Evolutionary conservation across 1,140 invertebrate genomes (phyloP).

Genomic region (Drosophila tsacasi): DNA sequence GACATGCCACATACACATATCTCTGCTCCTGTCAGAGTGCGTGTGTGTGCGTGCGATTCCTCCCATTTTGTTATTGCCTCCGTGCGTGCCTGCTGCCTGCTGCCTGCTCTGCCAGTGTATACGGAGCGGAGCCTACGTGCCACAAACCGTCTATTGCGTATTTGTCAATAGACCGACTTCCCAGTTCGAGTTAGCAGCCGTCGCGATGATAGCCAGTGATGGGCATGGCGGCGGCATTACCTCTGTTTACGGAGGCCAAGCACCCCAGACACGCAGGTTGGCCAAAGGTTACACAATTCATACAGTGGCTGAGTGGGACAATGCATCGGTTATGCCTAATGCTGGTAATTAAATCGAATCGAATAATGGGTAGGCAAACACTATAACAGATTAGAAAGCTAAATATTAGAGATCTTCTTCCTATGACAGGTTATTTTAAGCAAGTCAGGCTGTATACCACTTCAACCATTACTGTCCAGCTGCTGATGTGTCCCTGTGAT

Average conservation of each 20-base stretch:
- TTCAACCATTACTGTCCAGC: neutral
- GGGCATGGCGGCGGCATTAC: neutral
- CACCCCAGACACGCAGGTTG: neutral
- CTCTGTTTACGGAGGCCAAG: slow-evolving; percentile 9
- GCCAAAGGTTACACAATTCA: slow-evolving; percentile 1
- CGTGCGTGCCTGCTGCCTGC: slow-evolving; percentile 46
- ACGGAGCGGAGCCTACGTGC: slow-evolving; percentile 44
- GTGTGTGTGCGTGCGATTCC: slow-evolving; percentile 12
- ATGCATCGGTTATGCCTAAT: neutral
- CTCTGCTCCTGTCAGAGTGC: neutral
- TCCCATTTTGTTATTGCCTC: slow-evolving; percentile 33
- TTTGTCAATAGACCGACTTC: slow-evolving; percentile 60
- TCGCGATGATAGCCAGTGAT: slow-evolving; percentile 12
- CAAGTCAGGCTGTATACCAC: no score
- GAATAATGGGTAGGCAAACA: neutral
- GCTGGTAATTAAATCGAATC: neutral
- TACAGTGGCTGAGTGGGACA: neutral
- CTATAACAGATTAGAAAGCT: neutral
- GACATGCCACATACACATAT: slow-evolving; percentile 42
- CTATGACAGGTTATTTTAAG: no score
- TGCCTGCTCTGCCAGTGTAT: slow-evolving; percentile 42
- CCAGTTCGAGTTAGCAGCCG: slow-evolving; percentile 9
- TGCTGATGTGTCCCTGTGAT: slow-evolving; percentile 5
- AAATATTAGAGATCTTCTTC: neutral
- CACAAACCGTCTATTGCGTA: slow-evolving; percentile 67